Base-by-base conservation (phyloP, 2,797 vertebrate species). In the Pangasius sanitwongsei region DNA sequence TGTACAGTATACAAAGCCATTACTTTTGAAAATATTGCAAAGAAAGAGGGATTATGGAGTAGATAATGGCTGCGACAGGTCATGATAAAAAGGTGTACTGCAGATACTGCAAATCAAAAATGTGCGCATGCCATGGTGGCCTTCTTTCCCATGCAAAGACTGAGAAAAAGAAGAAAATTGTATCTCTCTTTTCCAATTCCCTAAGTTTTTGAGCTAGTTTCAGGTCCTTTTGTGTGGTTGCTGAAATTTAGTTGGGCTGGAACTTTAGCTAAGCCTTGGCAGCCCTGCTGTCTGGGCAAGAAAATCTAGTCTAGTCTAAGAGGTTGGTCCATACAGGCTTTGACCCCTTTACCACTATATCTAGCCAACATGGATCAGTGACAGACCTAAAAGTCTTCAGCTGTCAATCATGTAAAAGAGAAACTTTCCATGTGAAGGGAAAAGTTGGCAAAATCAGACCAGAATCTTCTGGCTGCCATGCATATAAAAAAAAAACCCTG, bases 321-420 rank as follows among this genome's bases (percentile, higher is more conserved):
- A 69, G n/a, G 1, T 69, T 16, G 28, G 44, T 65, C 83, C 44
- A 84, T 67, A 69, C 16, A 20, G 61, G 61, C 67, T 18, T 53
- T 83, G 81, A 83, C 12, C 59, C 34, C 15, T 28, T 69, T 53
- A 70, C 9, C 48, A 85, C n/a, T 70, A 53, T 69, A 31, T 69
- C 25, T 55, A 31, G 15, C 28, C n/a, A 69, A 69, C 18, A 34
- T 31, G 61, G 82, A 83, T 83, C 87, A 61, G 57, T 86, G 84
- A 88, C 78, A n/a, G 67, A 77, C 23, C 80, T 53, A 13, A 80
- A 90, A 83, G 9, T 50, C 80, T 37, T 87, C 12, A 20, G 25
- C 72, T 72, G 63, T 78, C 63, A 83, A 44, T 87, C 50, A 63
- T 34, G 53, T 69, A 37, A 77, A 61, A 34, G 23, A 50, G 25